phyloP scores from a whole-genome alignment of 2,113 vertebrate species.

The Laticauda colubrina region DNA sequence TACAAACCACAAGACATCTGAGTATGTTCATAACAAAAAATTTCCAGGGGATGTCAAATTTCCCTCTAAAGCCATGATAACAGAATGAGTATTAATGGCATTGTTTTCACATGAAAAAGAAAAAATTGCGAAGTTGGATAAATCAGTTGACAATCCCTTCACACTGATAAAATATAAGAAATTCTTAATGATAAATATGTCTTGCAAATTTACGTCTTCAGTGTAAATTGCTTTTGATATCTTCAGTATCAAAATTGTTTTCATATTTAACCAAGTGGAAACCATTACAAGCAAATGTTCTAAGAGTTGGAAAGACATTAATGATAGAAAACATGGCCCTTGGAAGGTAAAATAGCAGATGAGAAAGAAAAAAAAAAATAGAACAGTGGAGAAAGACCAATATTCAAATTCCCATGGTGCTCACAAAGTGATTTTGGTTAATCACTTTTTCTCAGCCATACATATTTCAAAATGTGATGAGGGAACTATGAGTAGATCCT shows the following conservation, averaged over 20 bases:
- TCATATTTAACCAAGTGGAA: conserved; percentile 14
- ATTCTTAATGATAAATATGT: not conserved
- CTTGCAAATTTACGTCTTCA: not conserved
- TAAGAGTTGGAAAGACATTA: not conserved
- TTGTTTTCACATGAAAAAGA: not conserved
- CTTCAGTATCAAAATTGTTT: conserved; percentile 8
- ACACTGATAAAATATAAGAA: conserved; percentile 16
- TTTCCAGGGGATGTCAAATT: conserved; percentile 14
- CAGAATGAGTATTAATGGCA: conserved; percentile 12
- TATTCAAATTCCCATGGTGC: not conserved
- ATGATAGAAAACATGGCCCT: not conserved
- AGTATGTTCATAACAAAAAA: conserved; percentile 23
- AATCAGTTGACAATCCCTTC: conserved; percentile 12
- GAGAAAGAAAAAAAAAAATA: not conserved
- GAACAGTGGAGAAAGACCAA: not conserved
- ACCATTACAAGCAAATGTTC: not conserved
- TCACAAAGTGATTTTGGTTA: not conserved
- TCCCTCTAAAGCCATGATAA: conserved; percentile 6
- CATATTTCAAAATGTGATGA: not conserved
- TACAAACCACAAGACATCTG: conserved; percentile 10
- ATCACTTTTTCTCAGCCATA: not conserved
- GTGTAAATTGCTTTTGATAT: not conserved
- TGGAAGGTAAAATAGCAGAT: not conserved
- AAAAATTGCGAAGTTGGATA: conserved; percentile 6
- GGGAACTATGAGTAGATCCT: not conserved